Base-by-base conservation (phyloP, 2,113 vertebrate genomes). In the Menidia beryllina region DNA sequence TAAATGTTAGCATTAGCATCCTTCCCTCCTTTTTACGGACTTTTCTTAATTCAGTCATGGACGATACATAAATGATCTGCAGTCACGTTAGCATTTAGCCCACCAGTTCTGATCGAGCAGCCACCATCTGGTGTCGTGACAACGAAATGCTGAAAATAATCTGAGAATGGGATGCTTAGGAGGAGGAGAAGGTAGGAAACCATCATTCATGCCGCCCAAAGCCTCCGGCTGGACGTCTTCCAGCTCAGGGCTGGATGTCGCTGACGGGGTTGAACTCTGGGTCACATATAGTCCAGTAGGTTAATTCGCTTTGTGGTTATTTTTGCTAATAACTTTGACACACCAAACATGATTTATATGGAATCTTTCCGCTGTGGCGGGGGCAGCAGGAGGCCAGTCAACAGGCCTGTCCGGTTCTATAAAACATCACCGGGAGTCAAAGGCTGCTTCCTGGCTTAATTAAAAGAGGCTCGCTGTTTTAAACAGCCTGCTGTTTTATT, bases 251-350 rank as follows among this genome's bases (percentile, higher is more conserved):
- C 53, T 62, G 52, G 78, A 77, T 77, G 62, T 52, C 34, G 47
- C 66, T 66, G 77, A 81, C 80, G 77, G 69, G 57, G 62, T 68
- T 56, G 30, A 57, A 73, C 73, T 82, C 45, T 34, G 68, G 78
- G 79, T 89, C 75, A 77, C 36, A 54, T 38, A 43, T 56, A 59
- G 75, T 78, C 75, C 75, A 82, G 38, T 61, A 38, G 75, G 84
- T 79, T 83, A 72, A 85, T 80, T 75, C 67, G 41, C 59, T 64
- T 14, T 64, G 20, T 24, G 48, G 30, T 47, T 34, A 45, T 30
- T 79, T 59, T 48, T 27, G 48, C 25, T 39, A 48, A 51, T 51
- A 74, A 51, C 53, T 76, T 71, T 51, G 25, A 21, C 41, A 36
- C 17, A 39, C 10, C 68, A 63, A 73, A 72, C 36, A 23, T 50